These are phyloP conservation scores for Acridotheres tristis DNA, from an alignment of 2,797 vertebrate genomes.

Conservation along the genomic window DNA sequence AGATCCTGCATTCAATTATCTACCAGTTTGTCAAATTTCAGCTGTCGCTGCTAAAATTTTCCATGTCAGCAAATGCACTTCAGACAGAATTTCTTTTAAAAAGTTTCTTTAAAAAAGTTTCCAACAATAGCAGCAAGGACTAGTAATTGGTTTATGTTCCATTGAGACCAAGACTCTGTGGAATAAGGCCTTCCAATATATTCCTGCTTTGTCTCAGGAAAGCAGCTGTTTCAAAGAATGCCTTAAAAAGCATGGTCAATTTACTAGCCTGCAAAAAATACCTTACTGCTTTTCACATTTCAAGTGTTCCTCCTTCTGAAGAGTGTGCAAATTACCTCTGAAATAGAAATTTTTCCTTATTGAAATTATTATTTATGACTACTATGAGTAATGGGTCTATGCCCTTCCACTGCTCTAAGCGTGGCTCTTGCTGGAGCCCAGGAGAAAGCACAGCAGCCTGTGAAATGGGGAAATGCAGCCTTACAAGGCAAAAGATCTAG, in stretches of 20 bases:
- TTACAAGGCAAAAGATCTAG: neutral
- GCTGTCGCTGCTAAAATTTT: constrained; percentile 20
- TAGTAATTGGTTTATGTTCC: neutral
- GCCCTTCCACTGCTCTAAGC: neutral
- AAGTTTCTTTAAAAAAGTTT: neutral
- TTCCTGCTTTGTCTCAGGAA: neutral
- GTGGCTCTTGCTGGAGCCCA: neutral
- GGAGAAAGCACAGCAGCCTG: neutral
- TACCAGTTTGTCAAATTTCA: constrained; percentile 18
- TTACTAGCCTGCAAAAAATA: neutral
- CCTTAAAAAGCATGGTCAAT: neutral
- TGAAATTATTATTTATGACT: neutral
- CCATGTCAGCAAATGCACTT: neutral
- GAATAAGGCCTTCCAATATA: neutral
- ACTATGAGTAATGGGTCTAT: neutral
- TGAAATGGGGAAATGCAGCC: neutral
- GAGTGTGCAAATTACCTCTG: neutral
- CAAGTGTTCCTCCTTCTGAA: neutral
- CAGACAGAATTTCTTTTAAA: neutral
- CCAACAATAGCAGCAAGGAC: neutral
- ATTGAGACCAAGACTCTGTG: neutral
- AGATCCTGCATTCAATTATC: neutral
- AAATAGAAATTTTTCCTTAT: neutral
- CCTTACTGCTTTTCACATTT: neutral
- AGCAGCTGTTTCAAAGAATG: neutral